These are phyloP conservation scores for Leptoteleia sp. DNA, from an alignment of 1,140 invertebrate genomes.

Conservation along the genomic window DNA sequence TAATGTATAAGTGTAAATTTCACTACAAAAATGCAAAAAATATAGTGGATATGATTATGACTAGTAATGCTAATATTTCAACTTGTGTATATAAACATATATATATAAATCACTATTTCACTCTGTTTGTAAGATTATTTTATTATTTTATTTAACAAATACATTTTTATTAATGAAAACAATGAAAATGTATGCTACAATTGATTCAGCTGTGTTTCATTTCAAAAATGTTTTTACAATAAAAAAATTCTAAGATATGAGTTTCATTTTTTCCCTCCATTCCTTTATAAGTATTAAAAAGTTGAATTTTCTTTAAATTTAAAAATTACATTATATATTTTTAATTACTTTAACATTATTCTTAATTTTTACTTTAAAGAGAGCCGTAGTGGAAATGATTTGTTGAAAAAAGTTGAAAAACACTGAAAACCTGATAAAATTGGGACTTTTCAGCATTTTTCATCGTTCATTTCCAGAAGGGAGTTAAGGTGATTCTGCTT, in stretches of 20 bases:
- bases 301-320: too few relatives aligned
- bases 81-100: constrained; percentile 32
- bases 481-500: too few relatives aligned
- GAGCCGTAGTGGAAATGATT: too few relatives aligned
- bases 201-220: constrained; percentile 1
- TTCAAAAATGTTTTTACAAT: constrained; percentile 20
- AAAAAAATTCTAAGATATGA: constrained; percentile 10
- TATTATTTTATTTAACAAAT: constrained; percentile 7
- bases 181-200: constrained; percentile 2
- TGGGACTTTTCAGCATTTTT: too few relatives aligned
- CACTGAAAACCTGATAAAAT: too few relatives aligned
- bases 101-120: constrained; percentile 24
- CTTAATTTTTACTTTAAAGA: too few relatives aligned
- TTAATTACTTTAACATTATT: too few relatives aligned
- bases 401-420: too few relatives aligned
- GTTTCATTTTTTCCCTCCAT: too few relatives aligned
- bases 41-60: constrained; percentile 1
- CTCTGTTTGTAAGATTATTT: constrained; percentile 20
- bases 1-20: constrained; percentile 24
- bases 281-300: too few relatives aligned
- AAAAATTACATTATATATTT: too few relatives aligned
- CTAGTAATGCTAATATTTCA: constrained; percentile 3
- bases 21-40: constrained; percentile 7
- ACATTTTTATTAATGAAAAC: constrained; percentile 9
- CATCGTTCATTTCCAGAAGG: too few relatives aligned